Base-by-base conservation (phyloP, 1,140 invertebrate species). In the Anastrepha obliqua region DNA sequence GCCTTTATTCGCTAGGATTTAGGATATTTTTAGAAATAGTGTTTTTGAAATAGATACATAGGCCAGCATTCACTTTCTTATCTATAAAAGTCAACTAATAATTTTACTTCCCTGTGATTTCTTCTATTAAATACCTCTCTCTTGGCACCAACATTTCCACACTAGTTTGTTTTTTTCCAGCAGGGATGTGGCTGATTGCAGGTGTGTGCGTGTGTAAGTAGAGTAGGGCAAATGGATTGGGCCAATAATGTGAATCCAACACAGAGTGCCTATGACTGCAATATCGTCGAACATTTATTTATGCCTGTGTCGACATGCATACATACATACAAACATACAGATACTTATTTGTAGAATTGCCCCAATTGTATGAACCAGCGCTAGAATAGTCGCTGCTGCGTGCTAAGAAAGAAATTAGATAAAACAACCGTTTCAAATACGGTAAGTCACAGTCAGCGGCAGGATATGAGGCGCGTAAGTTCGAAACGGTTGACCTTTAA, bases 371-470 rank as follows among this genome's bases (percentile, higher is more conserved):
- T 81, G n/a, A 47, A 20, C 74, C 51, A 47, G 74, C 17, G 74
- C 51, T 51, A n/a, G 74, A 11, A 81, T 29, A 44, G 17, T 44
- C 15, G 11, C 51, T 64, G 17, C 64, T 47, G 39, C 74, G 20
- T 60, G 65, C 42, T 15, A 81, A 87, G 89, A 88, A 86, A 91
- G 90, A 92, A 92, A 92, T 92, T 92, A 92, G 91, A 92, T 92
- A 92, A 92, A 92, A 92, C 91, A 92, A 90, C 91, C 91, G 91
- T 90, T 86, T 87, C 89, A 86, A 86, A 90, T 86, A 89, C 90
- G 91, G 91, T 92, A 91, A 91, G 90, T 90, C 91, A 88, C 91
- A 92, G 91, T 92, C 91, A 88, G 88, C 88, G 89, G 87, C 74
- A 88, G 88, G 90, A 92, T 90, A 90, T 91, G 91, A 91, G 91